Conservation (phyloP, 2,888 invertebrate species). For the Tineola bisselliella region DNA sequence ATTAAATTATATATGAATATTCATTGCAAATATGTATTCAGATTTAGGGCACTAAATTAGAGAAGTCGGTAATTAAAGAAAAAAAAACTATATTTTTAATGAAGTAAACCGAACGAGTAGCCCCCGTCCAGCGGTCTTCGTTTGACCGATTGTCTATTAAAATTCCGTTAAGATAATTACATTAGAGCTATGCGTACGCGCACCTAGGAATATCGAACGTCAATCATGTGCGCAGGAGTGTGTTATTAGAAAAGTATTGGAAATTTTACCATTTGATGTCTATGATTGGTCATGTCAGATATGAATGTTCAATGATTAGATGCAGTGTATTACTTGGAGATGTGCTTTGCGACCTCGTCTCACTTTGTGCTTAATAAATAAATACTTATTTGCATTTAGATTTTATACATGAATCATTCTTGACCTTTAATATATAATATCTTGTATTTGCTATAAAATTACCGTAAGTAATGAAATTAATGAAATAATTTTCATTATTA, state of each 20-base stretch:
- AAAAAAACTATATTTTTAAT: not conserved
- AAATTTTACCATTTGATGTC: slow-evolving; percentile 14
- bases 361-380: not conserved
- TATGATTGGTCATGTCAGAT: slow-evolving; percentile 11
- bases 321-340: not conserved
- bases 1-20: no score
- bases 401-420: not conserved
- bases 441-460: not conserved
- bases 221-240: slow-evolving; percentile 19
- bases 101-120: not conserved
- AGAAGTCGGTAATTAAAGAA: no score
- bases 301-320: slow-evolving; percentile 4
- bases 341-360: not conserved
- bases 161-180: slow-evolving; percentile 18
- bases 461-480: not conserved
- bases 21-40: no score
- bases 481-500: no score
- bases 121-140: slow-evolving; percentile 10
- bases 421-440: not conserved
- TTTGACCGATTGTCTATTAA: slow-evolving; percentile 17
- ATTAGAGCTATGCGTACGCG: slow-evolving; percentile 13
- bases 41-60: no score
- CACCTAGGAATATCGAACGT: slow-evolving; percentile 15
- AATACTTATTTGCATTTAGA: not conserved
- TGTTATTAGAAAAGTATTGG: slow-evolving; percentile 23